phyloP scores from a whole-genome alignment of 2,888 invertebrate genomes.

The Frankliniella intonsa region DNA sequence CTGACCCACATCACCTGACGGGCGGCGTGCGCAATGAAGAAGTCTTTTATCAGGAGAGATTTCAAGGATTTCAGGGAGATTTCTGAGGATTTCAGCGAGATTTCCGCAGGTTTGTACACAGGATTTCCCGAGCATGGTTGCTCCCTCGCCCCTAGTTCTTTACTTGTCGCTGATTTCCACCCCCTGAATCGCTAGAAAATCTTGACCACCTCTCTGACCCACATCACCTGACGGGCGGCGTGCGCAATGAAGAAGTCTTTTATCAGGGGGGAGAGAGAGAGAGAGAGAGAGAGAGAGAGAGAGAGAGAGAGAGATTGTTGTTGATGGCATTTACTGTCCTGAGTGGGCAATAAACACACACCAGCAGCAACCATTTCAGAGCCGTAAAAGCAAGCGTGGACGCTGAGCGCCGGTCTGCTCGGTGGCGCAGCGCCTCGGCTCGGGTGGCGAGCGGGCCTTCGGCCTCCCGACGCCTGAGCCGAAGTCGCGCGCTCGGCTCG shows the following conservation, averaged over 20 bases:
- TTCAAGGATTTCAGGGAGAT: no score
- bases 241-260: neutral
- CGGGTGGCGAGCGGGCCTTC: neutral
- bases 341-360: conserved; percentile 22
- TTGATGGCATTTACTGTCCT: conserved; percentile 15
- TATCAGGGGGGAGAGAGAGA: neutral
- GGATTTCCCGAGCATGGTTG: no score
- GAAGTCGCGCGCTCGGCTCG: no score
- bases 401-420: neutral
- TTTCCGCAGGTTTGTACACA: no score
- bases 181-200: no score
- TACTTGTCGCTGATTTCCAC: no score
- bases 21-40: neutral
- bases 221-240: neutral
- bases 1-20: conserved; percentile 12
- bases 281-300: neutral
- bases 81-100: no score
- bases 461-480: no score
- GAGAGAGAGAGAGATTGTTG: neutral
- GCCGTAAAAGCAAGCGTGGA: neutral
- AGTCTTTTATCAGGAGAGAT: neutral
- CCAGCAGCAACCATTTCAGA: conserved; percentile 22
- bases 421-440: neutral
- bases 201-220: neutral
- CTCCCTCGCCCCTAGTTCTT: no score